phyloP scores from a whole-genome alignment of 2,888 invertebrate genomes.

The Sphaerophoria taeniata region DNA sequence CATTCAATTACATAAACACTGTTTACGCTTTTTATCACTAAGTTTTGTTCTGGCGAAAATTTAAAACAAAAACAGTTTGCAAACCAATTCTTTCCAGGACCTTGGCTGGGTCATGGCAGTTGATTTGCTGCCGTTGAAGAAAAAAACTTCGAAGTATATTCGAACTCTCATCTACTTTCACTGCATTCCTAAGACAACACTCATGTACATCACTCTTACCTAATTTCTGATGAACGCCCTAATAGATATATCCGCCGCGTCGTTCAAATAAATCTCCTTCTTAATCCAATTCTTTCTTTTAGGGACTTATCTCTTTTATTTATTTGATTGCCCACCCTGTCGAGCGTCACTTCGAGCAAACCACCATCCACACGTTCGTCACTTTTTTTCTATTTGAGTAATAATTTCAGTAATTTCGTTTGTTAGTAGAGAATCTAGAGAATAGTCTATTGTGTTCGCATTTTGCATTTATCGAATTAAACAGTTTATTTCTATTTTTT shows the following conservation, averaged over 20 bases:
- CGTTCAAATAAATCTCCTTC: not conserved
- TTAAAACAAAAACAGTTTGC: too few relatives aligned
- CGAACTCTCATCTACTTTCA: too few relatives aligned
- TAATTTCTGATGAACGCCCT: not conserved
- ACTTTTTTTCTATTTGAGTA: constrained; percentile 29
- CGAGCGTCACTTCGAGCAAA: constrained; percentile 20
- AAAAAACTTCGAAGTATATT: too few relatives aligned
- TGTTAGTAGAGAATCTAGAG: too few relatives aligned
- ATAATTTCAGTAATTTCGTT: not conserved
- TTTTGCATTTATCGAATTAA: constrained; percentile 21
- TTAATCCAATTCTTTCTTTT: not conserved
- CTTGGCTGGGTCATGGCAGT: too few relatives aligned
- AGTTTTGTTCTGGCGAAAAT: too few relatives aligned
- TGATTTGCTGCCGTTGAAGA: too few relatives aligned
- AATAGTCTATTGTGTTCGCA: constrained; percentile 11
- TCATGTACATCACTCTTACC: too few relatives aligned
- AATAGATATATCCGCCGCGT: not conserved
- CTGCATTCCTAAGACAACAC: too few relatives aligned
- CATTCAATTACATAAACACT: too few relatives aligned
- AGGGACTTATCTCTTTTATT: not conserved
- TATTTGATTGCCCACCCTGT: not conserved
- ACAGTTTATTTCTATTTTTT: constrained; percentile 15
- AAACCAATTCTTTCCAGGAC: too few relatives aligned
- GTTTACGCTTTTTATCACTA: too few relatives aligned
- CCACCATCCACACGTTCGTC: not conserved